A percentile compares a stretch with the other conserved stretches of the same genome.
Conservation (phyloP, 2,888 invertebrate genomes). For the Micoletzkya japonica region DNA sequence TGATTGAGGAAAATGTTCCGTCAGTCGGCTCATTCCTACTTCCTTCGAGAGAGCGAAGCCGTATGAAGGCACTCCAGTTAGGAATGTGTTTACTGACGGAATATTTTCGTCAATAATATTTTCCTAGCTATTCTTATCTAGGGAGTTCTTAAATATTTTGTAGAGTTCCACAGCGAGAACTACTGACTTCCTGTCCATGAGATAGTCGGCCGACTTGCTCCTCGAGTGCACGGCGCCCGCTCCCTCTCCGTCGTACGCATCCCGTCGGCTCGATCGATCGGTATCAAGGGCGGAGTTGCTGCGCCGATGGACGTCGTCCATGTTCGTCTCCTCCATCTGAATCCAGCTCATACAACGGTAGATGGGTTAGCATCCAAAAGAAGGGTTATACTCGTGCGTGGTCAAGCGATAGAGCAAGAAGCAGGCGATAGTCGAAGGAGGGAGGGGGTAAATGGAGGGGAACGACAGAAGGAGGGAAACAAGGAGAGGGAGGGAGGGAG, state of each 20-base stretch:
- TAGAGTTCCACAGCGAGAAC: background rate
- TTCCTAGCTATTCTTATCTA: too few relatives aligned
- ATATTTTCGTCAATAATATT: too few relatives aligned
- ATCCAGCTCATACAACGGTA: background rate
- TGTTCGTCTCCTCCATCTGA: constrained; percentile 39
- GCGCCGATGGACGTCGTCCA: constrained; percentile 43
- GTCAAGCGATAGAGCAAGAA: background rate
- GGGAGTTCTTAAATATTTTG: too few relatives aligned
- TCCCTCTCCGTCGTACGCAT: constrained; percentile 40
- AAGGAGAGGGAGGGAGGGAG: background rate
- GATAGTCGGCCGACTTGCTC: constrained; percentile 62
- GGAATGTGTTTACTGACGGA: too few relatives aligned
- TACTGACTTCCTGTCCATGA: constrained; percentile 59
- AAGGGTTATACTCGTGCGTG: too few relatives aligned
- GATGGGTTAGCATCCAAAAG: background rate
- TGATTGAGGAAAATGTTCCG: too few relatives aligned
- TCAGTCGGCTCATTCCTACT: too few relatives aligned
- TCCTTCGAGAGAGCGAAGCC: too few relatives aligned
- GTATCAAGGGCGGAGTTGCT: constrained; percentile 46
- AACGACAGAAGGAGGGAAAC: constrained; percentile 7
- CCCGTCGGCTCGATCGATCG: constrained; percentile 49
- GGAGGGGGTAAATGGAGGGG: constrained; percentile 5
- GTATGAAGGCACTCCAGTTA: too few relatives aligned
- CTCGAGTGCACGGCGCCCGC: constrained; percentile 50
- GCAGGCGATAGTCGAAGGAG: background rate